Base-by-base conservation (phyloP, 1,140 invertebrate genomes). In the Drosophila azteca region DNA sequence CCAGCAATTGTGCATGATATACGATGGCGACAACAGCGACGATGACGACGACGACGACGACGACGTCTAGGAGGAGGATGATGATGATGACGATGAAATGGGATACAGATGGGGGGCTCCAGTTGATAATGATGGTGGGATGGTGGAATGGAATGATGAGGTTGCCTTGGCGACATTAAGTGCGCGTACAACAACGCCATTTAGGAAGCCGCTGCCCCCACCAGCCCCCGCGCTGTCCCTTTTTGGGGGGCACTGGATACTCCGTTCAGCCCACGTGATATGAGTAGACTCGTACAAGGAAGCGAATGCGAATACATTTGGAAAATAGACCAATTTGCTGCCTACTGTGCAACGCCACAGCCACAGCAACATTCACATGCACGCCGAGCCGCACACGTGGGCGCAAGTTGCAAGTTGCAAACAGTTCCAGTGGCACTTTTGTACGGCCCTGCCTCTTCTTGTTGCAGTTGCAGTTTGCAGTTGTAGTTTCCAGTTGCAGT, bases 311-410 rank as follows among this genome's bases (percentile, higher is more conserved):
- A 78, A 66, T 64, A 66, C 79, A 83, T 88, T 88, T 88, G 76
- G 79, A 88, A 88, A 88, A 88, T 88, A 77, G 79, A 89, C 79
- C 83, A 88, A 88, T 88, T 88, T 88, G 83, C 82, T 81, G 74
- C 80, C 82, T 81, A 81, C 82, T 87, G 82, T 85, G 82, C 82
- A 60, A 48, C 52, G 64, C 68, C 52, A 46, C 60, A 55, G 51
- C 54, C 43, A 57, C 55, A 48, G 26, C 57, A 48, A 57, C 55
- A 48, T 26, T 53, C 54, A 43, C 54, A 55, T 44, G 31, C 51
- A 75, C 65, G 17, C 17, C 17, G 17, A 20, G 17, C 17, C 2
- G 22, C 22, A 5, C 24, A 26, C 24, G 80, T 84, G 60, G 77
- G 77, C 81, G 77, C 63, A 41, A 4, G 44, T 39, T 52, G 49